Conservation (phyloP, 1,140 invertebrate genomes). For the Episyrphus balteatus region DNA sequence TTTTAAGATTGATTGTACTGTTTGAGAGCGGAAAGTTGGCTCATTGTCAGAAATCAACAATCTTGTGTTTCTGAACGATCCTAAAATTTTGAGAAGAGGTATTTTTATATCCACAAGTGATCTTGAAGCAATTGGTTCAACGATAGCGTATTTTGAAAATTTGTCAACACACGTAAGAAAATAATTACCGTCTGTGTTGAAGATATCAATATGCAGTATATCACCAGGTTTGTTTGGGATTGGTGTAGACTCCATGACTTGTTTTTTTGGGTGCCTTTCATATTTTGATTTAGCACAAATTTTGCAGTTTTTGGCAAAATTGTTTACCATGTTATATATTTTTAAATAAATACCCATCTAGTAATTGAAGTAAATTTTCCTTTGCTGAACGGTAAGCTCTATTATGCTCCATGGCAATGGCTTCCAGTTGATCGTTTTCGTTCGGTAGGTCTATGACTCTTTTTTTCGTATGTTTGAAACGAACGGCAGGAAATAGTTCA, state of each 20-base stretch:
- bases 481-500: too few relatives aligned
- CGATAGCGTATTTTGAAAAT: conserved; percentile 7
- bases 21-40: too few relatives aligned
- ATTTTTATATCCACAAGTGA: too few relatives aligned
- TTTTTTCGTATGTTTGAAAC: not conserved
- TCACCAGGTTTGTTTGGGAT: not conserved
- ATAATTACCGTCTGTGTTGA: conserved; percentile 1
- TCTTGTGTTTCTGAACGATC: too few relatives aligned
- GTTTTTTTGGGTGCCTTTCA: not conserved
- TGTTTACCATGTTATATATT: not conserved
- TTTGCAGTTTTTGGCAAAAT: not conserved
- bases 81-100: too few relatives aligned
- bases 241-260: not conserved
- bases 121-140: too few relatives aligned
- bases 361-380: not conserved
- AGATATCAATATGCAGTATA: conserved; percentile 6
- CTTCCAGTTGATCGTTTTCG: conserved; percentile 1
- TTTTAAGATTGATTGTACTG: too few relatives aligned
- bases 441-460: conserved; percentile 1
- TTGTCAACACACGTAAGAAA: conserved; percentile 5
- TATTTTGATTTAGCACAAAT: conserved; percentile 4
- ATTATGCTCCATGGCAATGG: conserved; percentile 3
- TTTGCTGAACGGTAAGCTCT: not conserved
- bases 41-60: too few relatives aligned
- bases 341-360: not conserved